These are phyloP conservation scores for Murina feae DNA, from an alignment of 2,113 vertebrate genomes.

Conservation along the genomic window DNA sequence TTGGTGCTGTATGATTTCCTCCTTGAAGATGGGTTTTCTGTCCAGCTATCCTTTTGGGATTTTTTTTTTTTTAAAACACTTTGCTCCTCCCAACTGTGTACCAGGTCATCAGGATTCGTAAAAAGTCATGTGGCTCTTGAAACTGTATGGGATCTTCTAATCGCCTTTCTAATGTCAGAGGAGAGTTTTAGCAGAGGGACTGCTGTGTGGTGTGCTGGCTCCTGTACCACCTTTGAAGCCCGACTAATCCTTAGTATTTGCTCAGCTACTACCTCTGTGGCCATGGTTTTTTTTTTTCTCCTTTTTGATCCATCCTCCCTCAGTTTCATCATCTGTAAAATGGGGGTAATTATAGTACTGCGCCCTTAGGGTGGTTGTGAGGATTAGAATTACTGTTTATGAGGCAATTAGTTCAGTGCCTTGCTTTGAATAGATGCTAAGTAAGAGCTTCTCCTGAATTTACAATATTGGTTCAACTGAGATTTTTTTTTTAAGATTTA, in stretches of 20 bases:
- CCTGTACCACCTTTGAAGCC: background rate
- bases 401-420: background rate
- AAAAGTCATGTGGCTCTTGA: background rate
- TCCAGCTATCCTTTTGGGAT: background rate
- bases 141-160: background rate
- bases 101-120: background rate
- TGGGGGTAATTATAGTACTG: background rate
- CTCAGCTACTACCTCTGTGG: background rate
- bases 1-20: background rate
- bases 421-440: background rate
- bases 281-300: background rate
- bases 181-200: background rate
- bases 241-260: background rate
- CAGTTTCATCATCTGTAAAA: slow-evolving; percentile 1
- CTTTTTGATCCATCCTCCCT: background rate
- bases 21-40: background rate
- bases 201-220: background rate
- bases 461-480: background rate
- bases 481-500: too few species aligned
- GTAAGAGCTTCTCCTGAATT: background rate
- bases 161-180: background rate
- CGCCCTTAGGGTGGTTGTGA: background rate
- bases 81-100: background rate
- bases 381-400: background rate
- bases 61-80: background rate